These are phyloP conservation scores for Entomobrya multifasciata DNA, from an alignment of 2,888 invertebrate species.

Conservation along the genomic window DNA sequence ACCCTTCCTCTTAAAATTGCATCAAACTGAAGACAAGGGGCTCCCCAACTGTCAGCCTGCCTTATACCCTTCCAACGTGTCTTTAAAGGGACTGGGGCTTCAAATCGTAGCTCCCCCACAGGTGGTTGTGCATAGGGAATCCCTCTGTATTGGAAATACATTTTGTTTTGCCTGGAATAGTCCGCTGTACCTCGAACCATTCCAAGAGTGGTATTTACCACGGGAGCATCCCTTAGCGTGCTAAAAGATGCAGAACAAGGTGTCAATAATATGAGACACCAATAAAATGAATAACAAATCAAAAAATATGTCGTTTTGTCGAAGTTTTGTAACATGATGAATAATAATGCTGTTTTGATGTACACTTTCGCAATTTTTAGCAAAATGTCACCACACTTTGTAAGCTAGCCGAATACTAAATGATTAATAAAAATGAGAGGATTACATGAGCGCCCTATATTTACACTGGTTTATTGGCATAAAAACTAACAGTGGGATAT, in stretches of 20 bases:
- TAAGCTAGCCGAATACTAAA: too few species aligned
- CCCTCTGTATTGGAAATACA: conserved; percentile 68
- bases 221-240: conserved; percentile 46
- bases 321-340: neutral
- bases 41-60: conserved; percentile 17
- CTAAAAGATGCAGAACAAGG: conserved; percentile 20
- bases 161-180: conserved; percentile 52
- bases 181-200: conserved; percentile 62
- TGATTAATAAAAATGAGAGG: too few species aligned
- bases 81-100: conserved; percentile 55
- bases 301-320: neutral
- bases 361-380: too few species aligned
- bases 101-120: conserved; percentile 65
- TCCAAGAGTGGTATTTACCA: conserved; percentile 65
- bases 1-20: conserved; percentile 69
- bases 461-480: too few species aligned
- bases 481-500: too few species aligned
- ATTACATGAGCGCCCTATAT: too few species aligned
- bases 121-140: conserved; percentile 72
- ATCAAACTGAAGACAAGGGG: conserved; percentile 74
- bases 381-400: neutral
- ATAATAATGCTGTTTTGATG: neutral
- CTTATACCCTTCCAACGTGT: conserved; percentile 51
- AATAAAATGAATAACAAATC: neutral
- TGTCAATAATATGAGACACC: neutral